Percentiles rank a stretch among this genome's conserved stretches.
These are phyloP conservation scores for Tokudaia tokunoshimensis DNA, from an alignment of 2,797 vertebrate species.

Conservation along the genomic window DNA sequence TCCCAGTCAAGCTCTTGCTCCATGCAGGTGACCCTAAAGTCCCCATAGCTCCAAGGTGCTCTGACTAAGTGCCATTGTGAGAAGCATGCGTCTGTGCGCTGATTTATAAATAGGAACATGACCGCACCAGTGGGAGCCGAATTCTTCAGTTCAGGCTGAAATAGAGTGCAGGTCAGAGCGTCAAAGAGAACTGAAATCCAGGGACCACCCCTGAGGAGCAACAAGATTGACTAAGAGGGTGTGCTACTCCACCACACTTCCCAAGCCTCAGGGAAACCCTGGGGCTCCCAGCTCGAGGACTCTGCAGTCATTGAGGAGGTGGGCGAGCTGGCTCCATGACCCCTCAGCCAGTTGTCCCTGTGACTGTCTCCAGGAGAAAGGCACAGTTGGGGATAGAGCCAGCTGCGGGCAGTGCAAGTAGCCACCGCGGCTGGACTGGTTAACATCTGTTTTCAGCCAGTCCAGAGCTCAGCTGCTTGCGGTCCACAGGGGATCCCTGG, in stretches of 20 bases:
- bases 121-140: neutral
- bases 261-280: neutral
- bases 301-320: neutral
- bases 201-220: neutral
- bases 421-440: neutral
- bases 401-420: neutral
- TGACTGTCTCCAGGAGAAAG: neutral
- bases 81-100: neutral
- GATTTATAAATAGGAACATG: slow-evolving; percentile 52
- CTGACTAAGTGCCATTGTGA: neutral
- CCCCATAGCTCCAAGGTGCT: neutral
- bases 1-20: neutral
- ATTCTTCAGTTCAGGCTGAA: neutral
- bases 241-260: neutral
- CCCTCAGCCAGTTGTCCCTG: neutral
- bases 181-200: neutral
- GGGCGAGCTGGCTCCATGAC: neutral
- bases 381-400: neutral
- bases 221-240: neutral
- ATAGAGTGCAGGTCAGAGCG: neutral
- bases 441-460: neutral
- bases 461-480: neutral
- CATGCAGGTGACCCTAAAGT: neutral
- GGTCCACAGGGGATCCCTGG: neutral
- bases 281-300: neutral